These are phyloP conservation scores for Alces alces DNA, from an alignment of 2,113 vertebrate genomes.

Conservation along the genomic window DNA sequence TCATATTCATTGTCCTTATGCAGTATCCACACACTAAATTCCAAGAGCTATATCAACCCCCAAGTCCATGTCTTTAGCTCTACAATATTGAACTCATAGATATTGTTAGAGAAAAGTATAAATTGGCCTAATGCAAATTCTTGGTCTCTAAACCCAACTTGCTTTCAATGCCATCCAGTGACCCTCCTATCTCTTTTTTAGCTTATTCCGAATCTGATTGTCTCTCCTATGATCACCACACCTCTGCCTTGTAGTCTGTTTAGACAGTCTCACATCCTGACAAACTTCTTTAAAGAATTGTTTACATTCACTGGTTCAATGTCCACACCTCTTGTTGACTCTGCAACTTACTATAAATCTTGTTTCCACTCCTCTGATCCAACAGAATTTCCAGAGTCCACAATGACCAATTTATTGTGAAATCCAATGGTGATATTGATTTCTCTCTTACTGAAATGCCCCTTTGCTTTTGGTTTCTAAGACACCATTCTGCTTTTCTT, in stretches of 20 bases:
- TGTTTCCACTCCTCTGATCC: not conserved
- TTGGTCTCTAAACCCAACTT: conserved; percentile 2
- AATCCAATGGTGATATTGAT: not conserved
- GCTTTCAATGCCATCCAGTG: not conserved
- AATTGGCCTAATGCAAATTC: not conserved
- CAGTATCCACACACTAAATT: not conserved
- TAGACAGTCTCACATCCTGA: not conserved
- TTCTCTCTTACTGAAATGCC: not conserved
- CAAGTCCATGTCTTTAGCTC: not conserved
- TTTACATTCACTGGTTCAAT: not conserved
- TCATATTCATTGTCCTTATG: not conserved
- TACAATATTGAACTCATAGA: not conserved
- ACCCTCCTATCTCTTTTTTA: not conserved
- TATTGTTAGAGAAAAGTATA: not conserved
- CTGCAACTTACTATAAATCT: not conserved
- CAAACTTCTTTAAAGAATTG: not conserved
- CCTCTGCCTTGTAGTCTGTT: not conserved
- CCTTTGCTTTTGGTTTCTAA: not conserved
- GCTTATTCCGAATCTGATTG: not conserved
- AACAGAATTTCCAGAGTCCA: not conserved
- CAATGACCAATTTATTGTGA: not conserved
- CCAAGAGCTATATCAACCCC: not conserved
- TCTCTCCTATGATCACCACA: not conserved
- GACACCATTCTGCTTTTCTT: not conserved
- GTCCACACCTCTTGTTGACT: not conserved